A percentile compares a stretch with the other conserved stretches of the same genome.
Conservation (phyloP, 2,888 invertebrate species). For the Aleiodes testaceus region DNA sequence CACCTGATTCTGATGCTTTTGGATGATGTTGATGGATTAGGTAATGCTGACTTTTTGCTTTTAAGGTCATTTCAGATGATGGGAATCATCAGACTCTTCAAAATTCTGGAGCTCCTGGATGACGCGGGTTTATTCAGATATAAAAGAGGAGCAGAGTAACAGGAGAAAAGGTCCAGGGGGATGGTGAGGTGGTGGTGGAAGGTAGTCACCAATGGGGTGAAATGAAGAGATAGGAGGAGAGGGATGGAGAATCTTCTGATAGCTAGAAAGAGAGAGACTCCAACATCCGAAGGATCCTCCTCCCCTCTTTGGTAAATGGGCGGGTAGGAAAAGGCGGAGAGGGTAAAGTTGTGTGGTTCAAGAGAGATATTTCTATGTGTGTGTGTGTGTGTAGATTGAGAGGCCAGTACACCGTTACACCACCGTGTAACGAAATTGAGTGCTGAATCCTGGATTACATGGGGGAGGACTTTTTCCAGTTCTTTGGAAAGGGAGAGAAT, state of each 20-base stretch:
- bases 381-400: constrained; percentile 38
- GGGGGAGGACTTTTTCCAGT: constrained; percentile 53
- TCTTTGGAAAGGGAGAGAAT: constrained; percentile 40
- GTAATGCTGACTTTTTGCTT: too few species aligned
- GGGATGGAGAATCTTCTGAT: constrained; percentile 32
- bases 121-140: constrained; percentile 28
- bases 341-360: constrained; percentile 19
- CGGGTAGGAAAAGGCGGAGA: constrained; percentile 18
- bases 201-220: constrained; percentile 49
- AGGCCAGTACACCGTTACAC: constrained; percentile 55
- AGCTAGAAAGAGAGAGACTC: constrained; percentile 32
- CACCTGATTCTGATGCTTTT: too few species aligned
- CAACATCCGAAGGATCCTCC: constrained; percentile 45
- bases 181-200: constrained; percentile 39
- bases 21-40: too few species aligned
- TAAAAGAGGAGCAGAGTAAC: constrained; percentile 29
- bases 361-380: constrained; percentile 36
- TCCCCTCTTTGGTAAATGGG: constrained; percentile 22
- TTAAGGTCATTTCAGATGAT: too few species aligned
- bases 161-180: constrained; percentile 24
- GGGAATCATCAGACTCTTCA: too few species aligned
- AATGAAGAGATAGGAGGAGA: constrained; percentile 49
- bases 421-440: constrained; percentile 71
- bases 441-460: constrained; percentile 72
- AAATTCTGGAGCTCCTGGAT: too few species aligned